These are phyloP conservation scores for Autographa pulchrina DNA, from an alignment of 2,888 invertebrate genomes.

Conservation along the genomic window DNA sequence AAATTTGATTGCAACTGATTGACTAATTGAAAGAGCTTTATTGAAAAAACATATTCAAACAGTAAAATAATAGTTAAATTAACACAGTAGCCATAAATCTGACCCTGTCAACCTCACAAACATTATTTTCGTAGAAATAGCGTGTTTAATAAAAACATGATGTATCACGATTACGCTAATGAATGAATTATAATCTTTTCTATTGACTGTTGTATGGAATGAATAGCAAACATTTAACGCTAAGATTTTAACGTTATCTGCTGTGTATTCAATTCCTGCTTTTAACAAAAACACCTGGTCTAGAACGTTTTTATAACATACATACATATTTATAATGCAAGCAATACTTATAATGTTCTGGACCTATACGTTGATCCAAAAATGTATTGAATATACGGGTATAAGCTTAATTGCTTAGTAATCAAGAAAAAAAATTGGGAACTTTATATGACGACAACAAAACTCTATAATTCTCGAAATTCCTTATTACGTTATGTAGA, in stretches of 20 bases:
- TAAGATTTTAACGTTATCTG: background rate
- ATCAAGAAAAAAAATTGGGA: too few species aligned
- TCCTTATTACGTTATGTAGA: too few species aligned
- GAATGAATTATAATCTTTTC: background rate
- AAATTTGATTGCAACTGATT: background rate
- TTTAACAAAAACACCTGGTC: background rate
- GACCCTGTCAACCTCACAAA: background rate
- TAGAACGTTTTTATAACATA: too few species aligned
- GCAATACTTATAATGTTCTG: too few species aligned
- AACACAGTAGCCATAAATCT: constrained; percentile 2
- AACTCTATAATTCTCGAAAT: too few species aligned
- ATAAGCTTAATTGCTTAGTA: too few species aligned
- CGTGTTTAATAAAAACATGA: constrained; percentile 1
- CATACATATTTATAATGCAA: too few species aligned
- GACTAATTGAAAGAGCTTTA: background rate
- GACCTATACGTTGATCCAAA: too few species aligned
- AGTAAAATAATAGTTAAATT: constrained; percentile 1
- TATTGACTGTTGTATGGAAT: background rate
- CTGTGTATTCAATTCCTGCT: background rate
- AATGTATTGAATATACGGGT: too few species aligned
- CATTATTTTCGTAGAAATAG: background rate
- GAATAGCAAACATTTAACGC: background rate
- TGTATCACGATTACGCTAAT: background rate
- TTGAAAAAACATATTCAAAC: background rate
- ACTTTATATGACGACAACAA: too few species aligned